These are phyloP conservation scores for Cinclus mexicanus DNA, from an alignment of 2,113 vertebrate species.

Conservation along the genomic window DNA sequence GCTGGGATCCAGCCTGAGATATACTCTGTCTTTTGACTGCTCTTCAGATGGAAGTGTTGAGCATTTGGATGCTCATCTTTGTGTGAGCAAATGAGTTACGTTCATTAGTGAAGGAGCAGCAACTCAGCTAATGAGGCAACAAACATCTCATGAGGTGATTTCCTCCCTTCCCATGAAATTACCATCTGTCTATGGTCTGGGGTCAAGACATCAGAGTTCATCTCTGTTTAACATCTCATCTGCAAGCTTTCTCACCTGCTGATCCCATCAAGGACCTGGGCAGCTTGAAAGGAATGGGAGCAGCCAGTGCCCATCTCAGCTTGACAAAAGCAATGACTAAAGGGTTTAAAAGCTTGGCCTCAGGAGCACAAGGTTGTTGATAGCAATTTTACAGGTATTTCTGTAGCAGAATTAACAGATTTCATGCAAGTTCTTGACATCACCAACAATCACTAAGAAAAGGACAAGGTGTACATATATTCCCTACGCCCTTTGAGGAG, in stretches of 20 bases:
- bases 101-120: background rate
- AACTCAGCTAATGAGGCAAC: background rate
- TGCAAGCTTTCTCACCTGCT: background rate
- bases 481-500: rapidly evolving
- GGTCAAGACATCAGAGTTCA: background rate
- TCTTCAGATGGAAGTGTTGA: background rate
- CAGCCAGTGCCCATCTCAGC: background rate
- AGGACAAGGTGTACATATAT: background rate
- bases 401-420: background rate
- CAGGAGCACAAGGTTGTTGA: background rate
- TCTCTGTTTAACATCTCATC: background rate
- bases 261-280: background rate
- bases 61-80: background rate
- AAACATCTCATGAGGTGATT: rapidly evolving
- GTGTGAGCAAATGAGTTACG: background rate
- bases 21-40: background rate
- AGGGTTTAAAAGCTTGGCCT: background rate
- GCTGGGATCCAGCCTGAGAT: background rate
- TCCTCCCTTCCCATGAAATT: background rate
- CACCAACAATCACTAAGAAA: background rate
- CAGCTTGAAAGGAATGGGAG: background rate
- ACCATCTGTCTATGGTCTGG: background rate
- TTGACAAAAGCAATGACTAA: background rate
- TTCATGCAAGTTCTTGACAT: background rate
- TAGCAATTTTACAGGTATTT: background rate